Evolutionary conservation across 2,113 vertebrate genomes (phyloP).

Genomic region (Probosciger aterrimus): DNA sequence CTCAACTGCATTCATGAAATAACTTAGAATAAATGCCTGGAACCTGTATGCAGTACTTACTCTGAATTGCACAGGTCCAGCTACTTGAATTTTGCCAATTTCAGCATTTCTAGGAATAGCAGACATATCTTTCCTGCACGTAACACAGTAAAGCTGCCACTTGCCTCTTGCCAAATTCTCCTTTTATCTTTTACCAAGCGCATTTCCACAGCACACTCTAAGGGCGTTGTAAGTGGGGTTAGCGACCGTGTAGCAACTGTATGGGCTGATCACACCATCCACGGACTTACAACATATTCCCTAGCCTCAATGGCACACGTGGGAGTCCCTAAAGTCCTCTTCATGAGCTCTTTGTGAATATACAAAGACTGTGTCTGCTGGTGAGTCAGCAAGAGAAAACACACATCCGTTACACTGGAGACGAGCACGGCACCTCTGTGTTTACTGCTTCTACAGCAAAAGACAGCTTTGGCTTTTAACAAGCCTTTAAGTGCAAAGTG

Average conservation of each 20-base stretch:
- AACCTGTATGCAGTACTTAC: background rate
- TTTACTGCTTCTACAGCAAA: constrained; percentile 49
- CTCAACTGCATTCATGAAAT: background rate
- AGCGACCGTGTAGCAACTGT: constrained; percentile 73
- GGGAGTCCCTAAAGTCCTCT: constrained; percentile 95
- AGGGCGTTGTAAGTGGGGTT: constrained; percentile 69
- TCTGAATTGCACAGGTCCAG: background rate
- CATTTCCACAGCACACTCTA: constrained; percentile 17
- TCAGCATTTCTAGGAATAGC: constrained; percentile 42
- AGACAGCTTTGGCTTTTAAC: background rate
- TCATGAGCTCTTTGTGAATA: constrained; percentile 96
- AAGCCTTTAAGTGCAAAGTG: background rate
- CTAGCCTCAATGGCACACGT: constrained; percentile 96
- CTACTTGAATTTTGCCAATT: constrained; percentile 23
- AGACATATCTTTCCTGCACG: background rate
- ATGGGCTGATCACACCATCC: constrained; percentile 58
- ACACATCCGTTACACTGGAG: constrained; percentile 72
- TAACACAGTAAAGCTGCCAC: background rate
- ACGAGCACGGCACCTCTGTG: background rate
- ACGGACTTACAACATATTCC: constrained; percentile 94
- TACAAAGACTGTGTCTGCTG: constrained; percentile 89
- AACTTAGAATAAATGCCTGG: background rate
- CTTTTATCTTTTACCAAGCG: background rate
- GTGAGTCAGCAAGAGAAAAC: constrained; percentile 81
- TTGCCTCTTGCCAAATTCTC: background rate